Conservation (phyloP, 2,113 vertebrate genomes). For the Potamarius usumacintae region DNA sequence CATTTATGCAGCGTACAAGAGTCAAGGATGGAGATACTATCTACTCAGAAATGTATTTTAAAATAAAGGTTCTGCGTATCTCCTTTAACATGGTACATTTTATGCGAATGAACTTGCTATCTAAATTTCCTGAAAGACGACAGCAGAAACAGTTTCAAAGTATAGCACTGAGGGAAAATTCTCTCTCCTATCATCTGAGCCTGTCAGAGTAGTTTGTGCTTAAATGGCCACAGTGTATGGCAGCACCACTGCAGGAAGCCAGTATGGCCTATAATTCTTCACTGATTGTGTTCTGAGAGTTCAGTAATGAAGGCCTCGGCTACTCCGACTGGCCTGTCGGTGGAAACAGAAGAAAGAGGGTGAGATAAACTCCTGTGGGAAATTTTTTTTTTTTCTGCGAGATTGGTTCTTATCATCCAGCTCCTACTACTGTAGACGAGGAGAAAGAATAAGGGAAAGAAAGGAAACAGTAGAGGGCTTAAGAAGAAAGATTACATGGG, state of each 20-base stretch:
- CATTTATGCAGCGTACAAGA: no score
- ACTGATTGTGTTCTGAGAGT: slow-evolving; percentile 69
- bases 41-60: no score
- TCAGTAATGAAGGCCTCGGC: slow-evolving; percentile 71
- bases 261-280: slow-evolving; percentile 65
- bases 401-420: slow-evolving; percentile 74
- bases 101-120: slow-evolving; percentile 23
- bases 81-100: not conserved
- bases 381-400: slow-evolving; percentile 65
- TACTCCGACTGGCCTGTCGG: slow-evolving; percentile 63
- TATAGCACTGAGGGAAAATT: slow-evolving; percentile 1
- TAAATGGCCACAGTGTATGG: slow-evolving; percentile 39
- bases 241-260: slow-evolving; percentile 40
- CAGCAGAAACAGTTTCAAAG: slow-evolving; percentile 15
- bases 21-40: no score
- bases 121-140: slow-evolving; percentile 23
- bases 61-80: no score
- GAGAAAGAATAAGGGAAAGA: slow-evolving; percentile 48
- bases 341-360: slow-evolving; percentile 71
- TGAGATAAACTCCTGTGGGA: slow-evolving; percentile 76
- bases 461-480: slow-evolving; percentile 24
- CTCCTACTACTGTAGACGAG: slow-evolving; percentile 66
- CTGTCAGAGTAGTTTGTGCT: slow-evolving; percentile 38
- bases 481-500: slow-evolving; percentile 60
- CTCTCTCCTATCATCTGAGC: slow-evolving; percentile 7